Evolutionary conservation across 2,888 invertebrate species (phyloP), one percentile per base, ranked within the genome.

Genomic region (Hesperia comma): DNA sequence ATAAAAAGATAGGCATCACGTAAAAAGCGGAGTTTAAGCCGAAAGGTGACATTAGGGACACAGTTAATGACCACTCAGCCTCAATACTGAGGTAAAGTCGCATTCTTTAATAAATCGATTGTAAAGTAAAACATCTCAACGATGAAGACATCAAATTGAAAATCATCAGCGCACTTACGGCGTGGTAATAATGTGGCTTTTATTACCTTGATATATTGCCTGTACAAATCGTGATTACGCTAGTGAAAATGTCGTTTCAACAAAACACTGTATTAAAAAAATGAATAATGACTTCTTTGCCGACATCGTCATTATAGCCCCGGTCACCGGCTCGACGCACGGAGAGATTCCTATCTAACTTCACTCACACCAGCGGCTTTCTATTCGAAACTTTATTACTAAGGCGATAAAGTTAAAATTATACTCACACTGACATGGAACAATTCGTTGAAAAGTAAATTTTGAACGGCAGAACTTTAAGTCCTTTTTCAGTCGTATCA

Each of bases 161-260:
- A 90, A 90, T 82, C 86, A 88, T 85, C 88, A 84, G 76, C 72
- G 69, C 83, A 78, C 82, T 82, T 78, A 78, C 82, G 80, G 77
- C 79, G 71, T 74, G 73, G 77, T 83, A 82, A 85, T 88, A 89
- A 87, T 83, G 77, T 82, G 78, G 77, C 82, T 77, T 88, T 87
- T 88, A 90, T 89, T 85, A 83, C 84, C 80, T 86, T 90, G 89
- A 90, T 90, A 85, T 87, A 88, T 89, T 86, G 85, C 88, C 84
- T 84, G 85, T 86, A 86, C 88, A 84, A 86, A 86, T 87, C 87
- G 85, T 90, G 90, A 90, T 90, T 89, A 89, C 86, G 78, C 88
- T 88, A 92, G 91, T 91, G 91, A 89, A 92, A 90, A 90, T 92
- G 92, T 91, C 91, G 87, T 86, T 90, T 90, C 88, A 87, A 90